A percentile compares a stretch with the other conserved stretches of the same genome.
Conservation (phyloP, 2,113 vertebrate genomes). For the Xiphophorus couchianus region DNA sequence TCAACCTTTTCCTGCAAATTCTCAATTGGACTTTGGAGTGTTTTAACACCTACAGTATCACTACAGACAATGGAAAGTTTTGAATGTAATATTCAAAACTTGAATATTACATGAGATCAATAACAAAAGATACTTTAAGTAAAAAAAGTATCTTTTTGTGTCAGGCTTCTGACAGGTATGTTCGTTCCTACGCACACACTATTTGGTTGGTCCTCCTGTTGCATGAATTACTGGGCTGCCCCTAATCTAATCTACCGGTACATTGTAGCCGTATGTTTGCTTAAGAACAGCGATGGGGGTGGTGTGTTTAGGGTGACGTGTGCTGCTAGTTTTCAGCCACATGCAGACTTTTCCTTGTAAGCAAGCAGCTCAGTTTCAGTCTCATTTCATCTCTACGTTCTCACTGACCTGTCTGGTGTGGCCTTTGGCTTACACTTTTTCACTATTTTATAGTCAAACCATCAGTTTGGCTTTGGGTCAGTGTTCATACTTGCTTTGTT, state of each 20-base stretch:
- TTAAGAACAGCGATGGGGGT: not conserved
- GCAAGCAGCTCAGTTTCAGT: too few relatives aligned
- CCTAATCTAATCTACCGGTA: not conserved
- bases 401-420: not conserved
- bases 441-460: not conserved
- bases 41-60: too few relatives aligned
- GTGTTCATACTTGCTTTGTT: too few relatives aligned
- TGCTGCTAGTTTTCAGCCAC: not conserved
- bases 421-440: not conserved
- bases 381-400: not conserved
- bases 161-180: not conserved
- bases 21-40: too few relatives aligned
- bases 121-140: not conserved
- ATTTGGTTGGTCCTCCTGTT: not conserved
- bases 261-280: not conserved
- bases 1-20: too few relatives aligned
- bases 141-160: not conserved
- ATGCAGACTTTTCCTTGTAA: too few relatives aligned
- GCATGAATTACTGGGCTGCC: not conserved
- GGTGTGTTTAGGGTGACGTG: not conserved
- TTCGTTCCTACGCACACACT: not conserved
- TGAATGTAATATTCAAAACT: too few relatives aligned
- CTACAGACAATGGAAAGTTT: too few relatives aligned
- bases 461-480: too few relatives aligned
- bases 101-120: too few relatives aligned